Conservation (phyloP, 2,113 vertebrate genomes). For the Odocoileus virginianus region DNA sequence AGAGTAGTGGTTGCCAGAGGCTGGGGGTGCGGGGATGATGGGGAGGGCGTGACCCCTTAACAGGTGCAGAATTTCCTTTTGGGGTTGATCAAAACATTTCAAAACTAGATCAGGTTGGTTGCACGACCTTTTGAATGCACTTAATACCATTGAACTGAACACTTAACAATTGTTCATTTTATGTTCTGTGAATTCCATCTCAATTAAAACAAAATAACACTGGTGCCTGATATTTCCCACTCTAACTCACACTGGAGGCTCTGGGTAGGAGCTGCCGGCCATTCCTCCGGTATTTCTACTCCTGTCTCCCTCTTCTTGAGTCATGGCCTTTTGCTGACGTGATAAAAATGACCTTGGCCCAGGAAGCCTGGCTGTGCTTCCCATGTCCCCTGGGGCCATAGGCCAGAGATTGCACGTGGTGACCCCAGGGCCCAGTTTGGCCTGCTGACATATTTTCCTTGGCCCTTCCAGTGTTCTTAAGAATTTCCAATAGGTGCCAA, state of each 20-base stretch:
- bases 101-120: not conserved
- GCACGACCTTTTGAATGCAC: not conserved
- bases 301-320: not conserved
- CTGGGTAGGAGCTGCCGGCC: accelerated
- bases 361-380: not conserved
- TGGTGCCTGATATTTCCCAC: not conserved
- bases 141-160: not conserved
- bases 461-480: not conserved
- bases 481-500: not conserved
- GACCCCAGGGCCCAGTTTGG: not conserved
- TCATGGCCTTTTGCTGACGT: not conserved
- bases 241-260: not conserved
- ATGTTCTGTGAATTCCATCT: not conserved
- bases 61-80: not conserved
- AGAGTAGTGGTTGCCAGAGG: not conserved
- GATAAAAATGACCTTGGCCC: not conserved
- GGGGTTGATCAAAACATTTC: not conserved
- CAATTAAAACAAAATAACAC: not conserved
- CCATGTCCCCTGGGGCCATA: not conserved
- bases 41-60: no score
- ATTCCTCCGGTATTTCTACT: not conserved
- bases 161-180: not conserved
- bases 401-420: not conserved
- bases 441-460: not conserved
- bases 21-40: accelerated